A percentile compares a stretch with the other conserved stretches of the same genome.
Conservation (phyloP, 64 coral and sea anemone species). For the Stylophora pistillata region DNA sequence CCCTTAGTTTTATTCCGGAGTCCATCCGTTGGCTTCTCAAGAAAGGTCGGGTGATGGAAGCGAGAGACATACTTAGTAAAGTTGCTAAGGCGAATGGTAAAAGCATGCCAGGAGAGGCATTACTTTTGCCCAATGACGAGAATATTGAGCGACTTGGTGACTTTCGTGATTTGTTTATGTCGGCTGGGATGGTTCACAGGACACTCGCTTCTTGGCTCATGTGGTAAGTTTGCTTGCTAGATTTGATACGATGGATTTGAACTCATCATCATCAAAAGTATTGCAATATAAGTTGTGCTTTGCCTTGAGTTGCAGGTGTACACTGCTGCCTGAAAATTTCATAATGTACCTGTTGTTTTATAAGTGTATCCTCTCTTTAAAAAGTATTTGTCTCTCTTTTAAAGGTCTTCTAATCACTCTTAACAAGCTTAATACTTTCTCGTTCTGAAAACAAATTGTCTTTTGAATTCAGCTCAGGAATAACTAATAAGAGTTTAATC, state of each 20-base stretch:
- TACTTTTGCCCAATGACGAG: constrained; percentile 2
- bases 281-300: too few relatives aligned
- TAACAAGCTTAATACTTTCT: too few relatives aligned
- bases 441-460: not conserved
- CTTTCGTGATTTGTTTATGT: constrained; percentile 35
- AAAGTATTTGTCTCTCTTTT: too few relatives aligned
- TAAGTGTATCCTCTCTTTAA: too few relatives aligned
- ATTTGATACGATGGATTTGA: too few relatives aligned
- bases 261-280: too few relatives aligned
- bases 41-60: constrained; percentile 39
- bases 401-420: not conserved
- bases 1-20: constrained; percentile 40
- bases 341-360: too few relatives aligned
- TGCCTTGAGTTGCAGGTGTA: too few relatives aligned
- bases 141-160: constrained; percentile 13
- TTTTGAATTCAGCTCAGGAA: too few relatives aligned
- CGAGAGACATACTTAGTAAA: constrained; percentile 8
- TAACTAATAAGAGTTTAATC: too few relatives aligned
- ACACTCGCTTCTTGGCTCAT: constrained; percentile 51
- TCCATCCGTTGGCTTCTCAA: constrained; percentile 56
- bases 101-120: constrained; percentile 13
- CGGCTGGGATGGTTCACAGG: constrained; percentile 24
- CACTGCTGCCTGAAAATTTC: too few relatives aligned
- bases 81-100: constrained; percentile 44
- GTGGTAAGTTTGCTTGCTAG: constrained; percentile 24